Evolutionary conservation across 2,113 vertebrate species (phyloP), one percentile per base, ranked within the genome.

Genomic region (Laticauda colubrina): DNA sequence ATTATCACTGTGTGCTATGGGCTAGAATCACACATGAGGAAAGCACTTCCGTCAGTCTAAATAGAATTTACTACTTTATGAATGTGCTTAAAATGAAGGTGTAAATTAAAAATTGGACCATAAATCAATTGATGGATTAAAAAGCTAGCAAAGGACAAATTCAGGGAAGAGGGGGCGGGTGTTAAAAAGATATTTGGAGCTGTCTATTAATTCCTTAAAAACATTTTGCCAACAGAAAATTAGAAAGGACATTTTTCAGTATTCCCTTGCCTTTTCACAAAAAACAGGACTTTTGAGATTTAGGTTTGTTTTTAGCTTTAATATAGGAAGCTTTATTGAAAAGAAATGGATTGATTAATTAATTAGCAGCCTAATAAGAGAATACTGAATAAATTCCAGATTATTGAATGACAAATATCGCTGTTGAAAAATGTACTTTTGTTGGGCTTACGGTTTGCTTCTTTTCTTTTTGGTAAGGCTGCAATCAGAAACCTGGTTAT

Each of bases 31-130:
- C 1, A 54, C 12, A 20, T 12, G 39, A 64, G 75, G 56, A 61
- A 87, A 12, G 45, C 43, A 93, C 15, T 87, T 34, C n/a, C 2
- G 14, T 93, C 48, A 64, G 2, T 26, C 55, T 61, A 34, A 90
- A 86, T 11, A 23, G 21, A 85, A 86, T 86, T 64, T 87, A 87
- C 81, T 64, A 64, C 48, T 90, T 4, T 87, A 45, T 64, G 21
- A 90, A 57, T 34, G 20, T 39, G 34, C 54, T 61, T 90, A 10
- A 53, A 53, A 43, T 54, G 12, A 87, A 87, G 8, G 57, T 91
- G 91, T 89, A 94, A 88, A 64, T 54, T 56, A 90, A 89, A 91
- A 94, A 91, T 90, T 34, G 39, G 1, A 90, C 94, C 91, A 95
- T 93, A 89, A 86, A 86, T 39, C 29, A 64, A 29, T 39, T 43